Base-by-base conservation (phyloP, 1,140 invertebrate species). In the Caerostris extrusa region DNA sequence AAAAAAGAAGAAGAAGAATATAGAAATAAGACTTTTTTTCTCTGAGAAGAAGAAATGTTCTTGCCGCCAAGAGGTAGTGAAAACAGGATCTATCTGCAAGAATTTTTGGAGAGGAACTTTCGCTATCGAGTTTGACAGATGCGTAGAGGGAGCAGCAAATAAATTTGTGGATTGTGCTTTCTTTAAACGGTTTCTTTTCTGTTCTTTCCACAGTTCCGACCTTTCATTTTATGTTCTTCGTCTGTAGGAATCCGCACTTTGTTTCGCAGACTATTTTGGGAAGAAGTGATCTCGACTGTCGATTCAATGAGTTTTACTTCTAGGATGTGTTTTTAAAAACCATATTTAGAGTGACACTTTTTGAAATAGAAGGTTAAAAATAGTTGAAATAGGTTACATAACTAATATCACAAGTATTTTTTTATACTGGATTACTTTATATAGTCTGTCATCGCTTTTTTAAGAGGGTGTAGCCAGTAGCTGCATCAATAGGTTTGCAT, bases 41-140 rank as follows among this genome's bases (percentile, higher is more conserved):
- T 34, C 34, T n/a, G n/a, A 67, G n/a, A 67, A 17, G 17, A n/a
- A 67, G 61, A 67, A 67, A 67, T 67, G 61, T 67, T 67, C 61
- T 67, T 67, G 61, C 61, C 61, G 12, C 61, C 61, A 67, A 67
- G 61, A 67, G 61, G 12, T 67, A 67, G 12, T n/a, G 61, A 67
- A 17, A 67, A 67, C 61, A 67, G 61, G 61, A 67, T 67, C 12
- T 67, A 67, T 67, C 61, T 67, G 12, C 61, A n/a, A 67, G 12
- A 67, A 67, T 67, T 67, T 12, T 67, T n/a, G 14, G 7, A 67
- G 61, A 67, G 61, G 17, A 67, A 67, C 61, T 67, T 67, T 67
- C 61, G n/a, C 61, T 67, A 67, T 67, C 61, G 61, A 67, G 61
- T 67, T 67, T 67, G 61, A 67, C 61, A 67, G 61, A 67, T 67